Evolutionary conservation across 2,113 vertebrate genomes (phyloP), one percentile per base, ranked within the genome.

Genomic region (Eulemur macaco): DNA sequence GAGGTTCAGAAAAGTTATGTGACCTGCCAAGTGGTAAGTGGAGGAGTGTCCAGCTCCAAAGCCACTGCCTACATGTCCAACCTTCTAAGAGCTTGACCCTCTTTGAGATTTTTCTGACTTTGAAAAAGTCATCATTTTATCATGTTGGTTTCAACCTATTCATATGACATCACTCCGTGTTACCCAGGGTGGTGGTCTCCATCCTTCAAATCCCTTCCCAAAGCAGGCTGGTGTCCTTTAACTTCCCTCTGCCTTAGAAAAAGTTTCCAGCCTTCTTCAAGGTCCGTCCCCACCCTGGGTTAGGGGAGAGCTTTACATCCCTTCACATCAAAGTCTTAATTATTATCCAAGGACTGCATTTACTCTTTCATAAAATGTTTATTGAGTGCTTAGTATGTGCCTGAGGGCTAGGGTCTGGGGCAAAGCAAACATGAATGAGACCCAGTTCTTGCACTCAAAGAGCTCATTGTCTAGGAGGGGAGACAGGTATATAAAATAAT

Each of bases 331-430:
- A 89, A 92, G 47, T 96, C 64, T 58, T 90, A 94, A 94, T 94
- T 80, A 90, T 94, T 96, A 92, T 92, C 89, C 74, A 86, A 87
- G 69, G 50, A 27, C 85, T 77, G 37, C 56, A 66, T 96, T 96
- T 96, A 77, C 45, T 92, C 76, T 66, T 83, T 96, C 97, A 94
- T 96, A 85, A 96, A 96, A 95, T 94, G 88, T 95, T 94, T 97
- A 92, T 56, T 97, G 96, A 96, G 76, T 90, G 76, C 81, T 94
- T 96, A 96, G 91, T 90, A 90, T 84, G 76, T 94, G 93, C 95
- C 96, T 81, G 73, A 92, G 84, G 84, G 93, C 90, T 92, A 74
- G 90, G 86, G 87, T 96, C 92, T 96, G 80, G 84, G 60, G 27
- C 27, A 66, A n/a, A 90, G 90, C 63, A 54, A 89, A 78, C 56